Evolutionary conservation across 2,797 vertebrate genomes (phyloP), one percentile per base, ranked within the genome.

Genomic region (Dipus sagitta): DNA sequence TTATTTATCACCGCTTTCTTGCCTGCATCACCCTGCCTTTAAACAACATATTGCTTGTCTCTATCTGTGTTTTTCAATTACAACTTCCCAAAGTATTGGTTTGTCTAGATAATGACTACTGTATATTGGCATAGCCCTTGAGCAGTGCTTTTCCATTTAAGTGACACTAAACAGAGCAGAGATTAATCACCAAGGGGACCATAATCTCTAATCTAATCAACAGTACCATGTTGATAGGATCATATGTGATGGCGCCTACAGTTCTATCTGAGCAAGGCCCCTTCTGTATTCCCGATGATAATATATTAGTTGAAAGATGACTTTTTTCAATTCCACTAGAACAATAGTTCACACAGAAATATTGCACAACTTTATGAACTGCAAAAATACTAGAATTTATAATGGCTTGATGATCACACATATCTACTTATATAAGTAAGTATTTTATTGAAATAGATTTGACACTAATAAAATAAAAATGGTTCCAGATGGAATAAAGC

Each of bases 361-460:
- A 88, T 64, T 76, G 77, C 10, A 71, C 6, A 95, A 58, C 32
- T 64, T 42, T 83, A 14, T 62, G 4, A 32, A 34, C n/a, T 47
- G 10, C 28, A 86, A 90, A 58, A 71, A 2, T 4, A 76, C 30
- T 80, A 26, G 11, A 52, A 76, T 1, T 34, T 65, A 86, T 80
- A 32, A 54, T 54, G 9, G 11, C n/a, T 80, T 84, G 47, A 77
- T 84, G 7, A 47, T 54, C 0, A 67, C 26, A 47, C 11, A 38
- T 6, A 24, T 47, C 9, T 64, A 83, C 26, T 21, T 17, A 67
- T 79, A 64, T n/a, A 54, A 34, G 74, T n/a, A 90, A 70, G 47
- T 78, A 79, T 54, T 58, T 70, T 52, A n/a, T 18, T 58, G 11
- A 88, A 94, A 84, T 38, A 38, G 92, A 62, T 68, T 93, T 72